Conservation (phyloP, 1,140 invertebrate genomes). For the Periplaneta americana region DNA sequence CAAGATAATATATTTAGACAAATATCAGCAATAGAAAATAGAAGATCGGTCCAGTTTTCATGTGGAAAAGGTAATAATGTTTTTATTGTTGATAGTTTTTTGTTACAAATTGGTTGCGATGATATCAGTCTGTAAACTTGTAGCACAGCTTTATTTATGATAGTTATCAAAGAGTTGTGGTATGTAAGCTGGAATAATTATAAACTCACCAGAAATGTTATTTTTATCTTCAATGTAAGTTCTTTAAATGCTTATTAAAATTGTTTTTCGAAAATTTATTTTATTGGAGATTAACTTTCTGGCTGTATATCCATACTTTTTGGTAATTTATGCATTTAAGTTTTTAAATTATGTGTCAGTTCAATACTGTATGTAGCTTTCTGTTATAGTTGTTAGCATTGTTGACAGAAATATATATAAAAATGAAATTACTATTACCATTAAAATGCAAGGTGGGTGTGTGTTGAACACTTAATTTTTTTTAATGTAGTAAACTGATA, state of each 20-base stretch:
- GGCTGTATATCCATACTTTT: background rate
- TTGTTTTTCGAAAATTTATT: too few relatives aligned
- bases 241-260: background rate
- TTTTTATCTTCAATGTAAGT: background rate
- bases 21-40: background rate
- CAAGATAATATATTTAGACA: background rate
- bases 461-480: background rate
- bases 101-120: background rate
- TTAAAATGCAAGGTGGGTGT: background rate
- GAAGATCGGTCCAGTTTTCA: background rate
- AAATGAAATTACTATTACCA: background rate
- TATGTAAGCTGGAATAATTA: background rate
- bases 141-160: constrained; percentile 7
- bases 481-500: background rate
- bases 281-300: background rate
- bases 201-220: background rate
- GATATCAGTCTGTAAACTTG: background rate
- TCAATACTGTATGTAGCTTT: background rate
- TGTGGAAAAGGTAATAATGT: constrained; percentile 1
- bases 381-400: background rate
- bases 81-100: constrained; percentile 5
- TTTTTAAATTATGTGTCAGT: background rate
- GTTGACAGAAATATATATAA: background rate
- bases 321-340: background rate
- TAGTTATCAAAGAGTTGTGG: background rate